phyloP scores from a whole-genome alignment of 2,113 vertebrate genomes.

The Holacanthus passer region DNA sequence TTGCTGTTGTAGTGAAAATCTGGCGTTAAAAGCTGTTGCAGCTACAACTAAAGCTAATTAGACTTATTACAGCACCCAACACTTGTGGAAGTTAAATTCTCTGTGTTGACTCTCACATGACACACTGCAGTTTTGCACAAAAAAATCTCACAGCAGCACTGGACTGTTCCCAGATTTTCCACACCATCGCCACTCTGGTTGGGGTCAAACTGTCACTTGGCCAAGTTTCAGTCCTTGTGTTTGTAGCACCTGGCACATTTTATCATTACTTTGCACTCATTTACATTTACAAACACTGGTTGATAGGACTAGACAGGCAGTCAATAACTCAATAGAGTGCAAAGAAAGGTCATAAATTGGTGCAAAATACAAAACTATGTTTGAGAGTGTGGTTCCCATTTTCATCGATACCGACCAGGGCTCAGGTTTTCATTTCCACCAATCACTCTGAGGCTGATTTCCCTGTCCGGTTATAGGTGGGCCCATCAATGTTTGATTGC shows the following conservation, averaged over 20 bases:
- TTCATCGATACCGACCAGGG: not conserved
- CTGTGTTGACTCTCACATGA: not conserved
- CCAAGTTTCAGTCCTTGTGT: not conserved
- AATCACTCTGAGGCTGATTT: not conserved
- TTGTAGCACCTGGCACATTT: conserved; percentile 9
- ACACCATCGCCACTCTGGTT: not conserved
- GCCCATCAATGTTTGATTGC: conserved; percentile 19
- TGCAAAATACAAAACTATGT: conserved; percentile 10
- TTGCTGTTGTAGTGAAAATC: not conserved
- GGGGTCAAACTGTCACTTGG: not conserved
- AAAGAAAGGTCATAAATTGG: conserved; percentile 37
- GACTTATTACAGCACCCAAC: not conserved
- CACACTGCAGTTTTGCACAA: not conserved
- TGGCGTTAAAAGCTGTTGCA: not conserved
- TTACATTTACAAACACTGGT: conserved; percentile 33
- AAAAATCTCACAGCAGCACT: not conserved
- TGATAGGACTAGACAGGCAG: conserved; percentile 33
- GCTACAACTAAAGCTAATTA: not conserved
- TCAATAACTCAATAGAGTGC: conserved; percentile 43
- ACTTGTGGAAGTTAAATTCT: not conserved
- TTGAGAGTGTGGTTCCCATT: not conserved
- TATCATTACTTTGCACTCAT: conserved; percentile 17
- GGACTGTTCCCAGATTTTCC: not conserved
- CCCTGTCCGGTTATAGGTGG: conserved; percentile 6
- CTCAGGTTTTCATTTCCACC: conserved; percentile 4